These are phyloP conservation scores for Trichosurus vulpecula DNA, from an alignment of 2,797 vertebrate genomes.

Conservation along the genomic window DNA sequence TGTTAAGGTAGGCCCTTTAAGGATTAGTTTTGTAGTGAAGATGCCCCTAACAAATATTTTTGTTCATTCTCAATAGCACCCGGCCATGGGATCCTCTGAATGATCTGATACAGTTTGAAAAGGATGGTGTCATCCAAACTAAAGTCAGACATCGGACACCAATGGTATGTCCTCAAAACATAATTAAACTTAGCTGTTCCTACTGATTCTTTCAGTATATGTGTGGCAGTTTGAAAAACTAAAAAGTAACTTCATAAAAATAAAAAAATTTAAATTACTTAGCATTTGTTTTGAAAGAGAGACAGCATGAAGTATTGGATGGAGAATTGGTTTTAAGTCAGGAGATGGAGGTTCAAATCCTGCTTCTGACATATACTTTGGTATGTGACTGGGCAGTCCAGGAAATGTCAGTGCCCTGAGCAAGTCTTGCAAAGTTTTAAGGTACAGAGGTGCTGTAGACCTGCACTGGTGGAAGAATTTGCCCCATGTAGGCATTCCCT, in stretches of 20 bases:
- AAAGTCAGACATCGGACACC: conserved; percentile 98
- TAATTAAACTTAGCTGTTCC: conserved; percentile 81
- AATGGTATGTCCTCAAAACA: conserved; percentile 95
- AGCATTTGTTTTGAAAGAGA: neutral
- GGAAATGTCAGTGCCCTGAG: neutral
- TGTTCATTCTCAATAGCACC: conserved; percentile 86
- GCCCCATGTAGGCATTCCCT: neutral
- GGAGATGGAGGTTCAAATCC: neutral
- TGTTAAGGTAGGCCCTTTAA: neutral
- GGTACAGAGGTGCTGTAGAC: neutral
- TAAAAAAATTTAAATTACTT: neutral
- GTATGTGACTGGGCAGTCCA: neutral
- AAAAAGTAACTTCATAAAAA: neutral
- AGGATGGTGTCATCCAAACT: conserved; percentile 97
- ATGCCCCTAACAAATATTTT: neutral
- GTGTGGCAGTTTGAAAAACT: neutral
- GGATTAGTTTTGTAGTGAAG: neutral
- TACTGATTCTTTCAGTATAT: neutral
- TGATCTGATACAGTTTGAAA: conserved; percentile 98
- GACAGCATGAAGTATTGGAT: neutral
- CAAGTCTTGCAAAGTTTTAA: neutral
- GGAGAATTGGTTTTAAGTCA: neutral
- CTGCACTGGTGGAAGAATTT: neutral
- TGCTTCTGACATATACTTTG: neutral
- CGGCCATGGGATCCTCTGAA: conserved; percentile 98